phyloP scores from a whole-genome alignment of 2,888 invertebrate species.

The Leptothorax acervorum region DNA sequence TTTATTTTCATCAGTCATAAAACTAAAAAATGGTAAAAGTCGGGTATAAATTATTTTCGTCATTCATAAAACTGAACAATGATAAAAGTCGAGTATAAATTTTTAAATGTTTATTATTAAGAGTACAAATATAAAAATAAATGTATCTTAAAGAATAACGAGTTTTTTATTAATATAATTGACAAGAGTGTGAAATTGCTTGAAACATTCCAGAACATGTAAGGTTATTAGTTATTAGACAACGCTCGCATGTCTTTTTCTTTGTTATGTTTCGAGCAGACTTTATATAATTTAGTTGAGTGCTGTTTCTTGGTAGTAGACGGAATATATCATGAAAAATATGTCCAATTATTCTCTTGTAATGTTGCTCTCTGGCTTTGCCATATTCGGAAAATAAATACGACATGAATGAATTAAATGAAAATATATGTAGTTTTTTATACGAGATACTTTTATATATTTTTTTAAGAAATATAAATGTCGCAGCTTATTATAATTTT shows the following conservation, averaged over 20 bases:
- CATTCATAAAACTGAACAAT: neutral
- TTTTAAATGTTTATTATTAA: neutral
- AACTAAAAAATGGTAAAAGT: neutral
- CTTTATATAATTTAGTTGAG: neutral
- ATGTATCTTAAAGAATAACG: neutral
- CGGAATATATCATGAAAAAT: neutral
- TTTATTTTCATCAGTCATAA: neutral
- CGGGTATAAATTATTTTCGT: neutral
- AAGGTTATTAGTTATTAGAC: neutral
- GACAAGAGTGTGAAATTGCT: neutral
- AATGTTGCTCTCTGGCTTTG: neutral
- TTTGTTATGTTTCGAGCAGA: neutral
- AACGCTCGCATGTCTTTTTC: neutral
- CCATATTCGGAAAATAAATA: neutral
- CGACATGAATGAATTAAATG: neutral
- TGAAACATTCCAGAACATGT: neutral
- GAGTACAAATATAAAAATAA: neutral
- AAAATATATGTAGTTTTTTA: neutral
- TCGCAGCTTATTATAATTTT: neutral
- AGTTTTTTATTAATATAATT: neutral
- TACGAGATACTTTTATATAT: neutral
- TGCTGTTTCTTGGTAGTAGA: neutral
- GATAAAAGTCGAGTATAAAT: neutral
- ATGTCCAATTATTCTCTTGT: neutral
- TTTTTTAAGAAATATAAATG: neutral